Base-by-base conservation (phyloP, 2,888 invertebrate species). In the Caenorhabditis sp. region DNA sequence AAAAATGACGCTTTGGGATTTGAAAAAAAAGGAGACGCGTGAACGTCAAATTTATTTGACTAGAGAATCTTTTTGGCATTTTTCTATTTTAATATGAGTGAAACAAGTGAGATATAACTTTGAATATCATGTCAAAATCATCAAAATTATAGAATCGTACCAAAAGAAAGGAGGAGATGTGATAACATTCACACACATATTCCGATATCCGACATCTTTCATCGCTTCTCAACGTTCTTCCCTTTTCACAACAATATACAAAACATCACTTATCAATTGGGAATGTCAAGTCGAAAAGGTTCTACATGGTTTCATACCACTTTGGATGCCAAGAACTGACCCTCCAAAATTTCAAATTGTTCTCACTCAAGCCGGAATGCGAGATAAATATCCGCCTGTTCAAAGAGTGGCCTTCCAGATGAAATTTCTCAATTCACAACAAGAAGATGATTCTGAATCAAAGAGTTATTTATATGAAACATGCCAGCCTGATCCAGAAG, bases 11-110 rank as follows among this genome's bases (percentile, higher is more conserved):
- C 38, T 43, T 38, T 60, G 8, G 36, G 21, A 31, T 31, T 31
- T 10, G 31, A 4, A 31, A 23, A 27, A 53, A 49, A 23, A 64
- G 52, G 59, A 59, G 43, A 50, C 60, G 62, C 59, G 56, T 59
- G 50, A 61, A 31, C 57, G 57, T 23, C 23, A 43, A 8, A 38
- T n/a, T 49, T 38, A 20, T 21, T 23, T 12, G 8, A 5, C 4
- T 21, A 20, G 17, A 38, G 20, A 2, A n/a, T 43, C 43, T 43
- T 21, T 49, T 14, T 38, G 17, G 8, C 23, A 38, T 60, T 23
- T 60, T 43, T 25, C n/a, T 25, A 36, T 57, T 38, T 25, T 1
- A 26, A 27, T 14, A 26, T 56, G 43, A 43, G 43, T 43, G 43
- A 43, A 43, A 43, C 12, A 10, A 43, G 43, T 43, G 43, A 43